phyloP scores from a whole-genome alignment of 2,888 invertebrate genomes.

The Elegia similella region DNA sequence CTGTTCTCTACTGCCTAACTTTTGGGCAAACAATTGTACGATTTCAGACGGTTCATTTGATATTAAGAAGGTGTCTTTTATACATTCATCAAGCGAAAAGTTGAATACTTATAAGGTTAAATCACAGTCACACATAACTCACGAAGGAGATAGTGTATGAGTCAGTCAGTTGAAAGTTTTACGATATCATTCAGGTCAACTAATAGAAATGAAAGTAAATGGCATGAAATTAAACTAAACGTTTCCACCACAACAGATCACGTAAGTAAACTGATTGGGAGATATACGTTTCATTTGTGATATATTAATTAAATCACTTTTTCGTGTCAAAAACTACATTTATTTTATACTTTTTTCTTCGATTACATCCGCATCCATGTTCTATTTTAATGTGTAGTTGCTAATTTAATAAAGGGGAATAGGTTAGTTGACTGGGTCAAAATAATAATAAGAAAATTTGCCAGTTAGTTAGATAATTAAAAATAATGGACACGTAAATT shows the following conservation, averaged over 20 bases:
- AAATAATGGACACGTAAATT: no score
- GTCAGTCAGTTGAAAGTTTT: background rate
- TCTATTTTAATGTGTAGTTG: no score
- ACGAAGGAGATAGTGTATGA: background rate
- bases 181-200: background rate
- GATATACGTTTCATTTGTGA: background rate
- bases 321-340: no score
- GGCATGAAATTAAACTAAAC: background rate
- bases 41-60: background rate
- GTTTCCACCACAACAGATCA: background rate
- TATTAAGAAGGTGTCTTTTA: background rate
- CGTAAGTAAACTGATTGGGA: no score
- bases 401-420: no score
- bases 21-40: background rate
- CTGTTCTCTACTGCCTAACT: background rate
- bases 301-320: background rate
- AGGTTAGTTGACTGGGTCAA: no score
- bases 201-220: slow-evolving; percentile 1
- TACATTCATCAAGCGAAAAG: background rate
- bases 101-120: background rate
- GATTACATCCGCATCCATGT: no score
- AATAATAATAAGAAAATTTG: no score
- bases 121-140: background rate
- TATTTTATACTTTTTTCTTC: no score
- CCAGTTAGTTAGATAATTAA: no score